Evolutionary conservation across 2,888 invertebrate genomes (phyloP).

Genomic region (Campoletis raptor): DNA sequence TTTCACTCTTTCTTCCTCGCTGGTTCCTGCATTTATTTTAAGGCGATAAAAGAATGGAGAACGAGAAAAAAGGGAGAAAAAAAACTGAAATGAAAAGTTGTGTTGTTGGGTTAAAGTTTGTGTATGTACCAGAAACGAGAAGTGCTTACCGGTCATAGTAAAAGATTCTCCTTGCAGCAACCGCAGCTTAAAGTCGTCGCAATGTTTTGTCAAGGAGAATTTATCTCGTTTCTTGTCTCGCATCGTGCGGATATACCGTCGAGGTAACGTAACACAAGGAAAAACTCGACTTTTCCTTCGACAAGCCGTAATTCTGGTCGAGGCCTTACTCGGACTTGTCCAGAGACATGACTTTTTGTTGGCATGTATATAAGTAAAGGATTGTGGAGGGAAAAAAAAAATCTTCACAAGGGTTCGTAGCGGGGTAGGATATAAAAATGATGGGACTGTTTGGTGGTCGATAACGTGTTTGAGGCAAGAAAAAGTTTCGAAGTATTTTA

Average conservation of each 20-base stretch:
- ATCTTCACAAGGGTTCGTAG: background rate
- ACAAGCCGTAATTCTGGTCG: constrained; percentile 3
- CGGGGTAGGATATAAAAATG: background rate
- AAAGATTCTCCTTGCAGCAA: constrained; percentile 60
- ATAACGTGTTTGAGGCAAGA: background rate
- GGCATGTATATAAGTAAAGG: constrained; percentile 7
- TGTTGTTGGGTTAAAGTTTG: constrained; percentile 41
- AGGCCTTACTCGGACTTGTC: background rate
- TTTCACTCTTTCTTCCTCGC: constrained; percentile 10
- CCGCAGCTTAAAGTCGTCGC: constrained; percentile 60
- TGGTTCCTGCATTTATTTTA: constrained; percentile 8
- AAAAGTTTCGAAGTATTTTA: background rate
- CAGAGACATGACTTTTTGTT: constrained; percentile 18
- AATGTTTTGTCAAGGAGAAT: constrained; percentile 63
- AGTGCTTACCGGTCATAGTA: constrained; percentile 60
- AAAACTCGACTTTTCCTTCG: constrained; percentile 46
- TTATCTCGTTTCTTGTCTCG: constrained; percentile 55
- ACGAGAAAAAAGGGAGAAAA: constrained; percentile 23
- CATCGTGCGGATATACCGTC: background rate
- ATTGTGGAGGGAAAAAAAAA: background rate
- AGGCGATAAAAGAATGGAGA: constrained; percentile 44
- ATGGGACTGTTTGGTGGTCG: background rate
- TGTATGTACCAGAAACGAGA: constrained; percentile 58
- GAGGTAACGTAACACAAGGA: constrained; percentile 27
- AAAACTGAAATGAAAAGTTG: constrained; percentile 36